Base-by-base conservation (phyloP, 2,888 invertebrate species). In the Caenorhabditis panamensis region DNA sequence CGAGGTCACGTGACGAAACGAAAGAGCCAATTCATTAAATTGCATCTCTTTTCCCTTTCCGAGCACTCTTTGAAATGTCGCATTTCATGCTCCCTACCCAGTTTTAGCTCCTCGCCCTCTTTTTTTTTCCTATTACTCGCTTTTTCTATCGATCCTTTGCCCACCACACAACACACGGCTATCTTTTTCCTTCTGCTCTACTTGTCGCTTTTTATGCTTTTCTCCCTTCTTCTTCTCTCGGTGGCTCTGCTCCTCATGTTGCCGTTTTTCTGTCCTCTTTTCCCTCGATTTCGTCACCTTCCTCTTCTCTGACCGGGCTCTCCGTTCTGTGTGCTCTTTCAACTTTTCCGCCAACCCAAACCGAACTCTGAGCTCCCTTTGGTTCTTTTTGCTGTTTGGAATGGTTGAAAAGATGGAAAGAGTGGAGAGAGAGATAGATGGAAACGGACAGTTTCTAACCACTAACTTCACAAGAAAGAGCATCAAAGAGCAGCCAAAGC, bases 111-210 rank as follows among this genome's bases (percentile, higher is more conserved):
- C 16, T 13, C 36, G 11, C 36, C 11, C 6, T 44, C 16, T 36
- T 54, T 53, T 63, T 59, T 61, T 44, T 54, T 66, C 28, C 51
- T 53, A 62, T 67, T 72, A 67, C 71, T 69, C 36, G 64, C 66
- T 37, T 68, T 64, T 24, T 64, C 53, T 54, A 73, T 73, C 73
- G 73, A 66, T 73, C 59, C 66, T 66, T 64, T 64, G 31, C 18
- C 26, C 24, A 59, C 37, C 51, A 20, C 58, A 64, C 18, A 44
- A 37, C 63, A 58, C 64, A 59, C 58, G 51, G 73, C 73, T 66
- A 73, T 73, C 73, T 73, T 66, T 53, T 49, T 73, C 58, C 63
- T 31, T 64, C 64, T 58, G 64, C 73, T 63, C 64, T 73, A 26
- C 51, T 49, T 71, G 53, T 59, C 49, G 16, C 49, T 68, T 31